A percentile compares a stretch with the other conserved stretches of the same genome.
phyloP scores from a whole-genome alignment of 2,797 vertebrate species.

The Cottoperca gobio region DNA sequence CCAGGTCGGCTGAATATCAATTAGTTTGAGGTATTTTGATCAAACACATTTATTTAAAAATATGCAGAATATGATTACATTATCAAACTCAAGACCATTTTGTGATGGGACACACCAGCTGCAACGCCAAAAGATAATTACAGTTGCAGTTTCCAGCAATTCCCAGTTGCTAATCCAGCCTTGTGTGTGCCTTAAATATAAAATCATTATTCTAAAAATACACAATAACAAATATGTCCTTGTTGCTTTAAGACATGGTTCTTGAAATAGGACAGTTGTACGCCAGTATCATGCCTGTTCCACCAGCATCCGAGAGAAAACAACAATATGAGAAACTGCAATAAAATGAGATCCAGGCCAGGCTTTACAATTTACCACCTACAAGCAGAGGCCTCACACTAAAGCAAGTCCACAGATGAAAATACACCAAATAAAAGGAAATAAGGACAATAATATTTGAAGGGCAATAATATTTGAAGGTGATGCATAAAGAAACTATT shows the following conservation, averaged over 20 bases:
- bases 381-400: not conserved
- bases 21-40: not conserved
- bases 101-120: too few species aligned
- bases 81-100: too few species aligned
- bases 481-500: not conserved
- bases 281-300: not conserved
- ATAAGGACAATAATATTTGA: not conserved
- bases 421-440: conserved; percentile 6
- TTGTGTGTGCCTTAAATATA: not conserved
- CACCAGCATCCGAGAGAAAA: not conserved
- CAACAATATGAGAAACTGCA: not conserved
- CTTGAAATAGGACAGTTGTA: not conserved
- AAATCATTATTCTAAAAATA: not conserved
- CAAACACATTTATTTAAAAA: not conserved
- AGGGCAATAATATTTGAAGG: not conserved
- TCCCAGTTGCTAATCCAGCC: not conserved
- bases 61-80: not conserved
- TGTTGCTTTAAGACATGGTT: not conserved
- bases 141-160: not conserved
- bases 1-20: not conserved
- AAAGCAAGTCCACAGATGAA: not conserved
- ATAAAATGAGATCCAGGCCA: conserved; percentile 27
- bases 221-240: not conserved
- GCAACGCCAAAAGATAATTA: too few species aligned
- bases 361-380: conserved; percentile 26